These are phyloP conservation scores for Pangasius larnaudii DNA, from an alignment of 2,797 vertebrate species.

Conservation along the genomic window DNA sequence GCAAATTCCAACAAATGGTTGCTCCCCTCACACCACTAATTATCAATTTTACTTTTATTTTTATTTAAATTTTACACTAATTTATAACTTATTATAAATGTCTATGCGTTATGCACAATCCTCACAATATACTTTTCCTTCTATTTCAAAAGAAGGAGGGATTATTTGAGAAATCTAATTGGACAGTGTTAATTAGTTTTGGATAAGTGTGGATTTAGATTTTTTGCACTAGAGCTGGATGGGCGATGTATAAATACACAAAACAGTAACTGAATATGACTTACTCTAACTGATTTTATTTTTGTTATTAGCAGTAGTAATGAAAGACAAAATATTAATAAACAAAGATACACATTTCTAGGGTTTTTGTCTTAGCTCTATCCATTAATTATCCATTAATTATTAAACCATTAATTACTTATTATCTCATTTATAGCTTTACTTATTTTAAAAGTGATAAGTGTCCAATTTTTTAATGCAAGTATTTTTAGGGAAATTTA, in stretches of 20 bases:
- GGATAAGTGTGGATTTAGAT: neutral
- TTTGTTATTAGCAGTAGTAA: neutral
- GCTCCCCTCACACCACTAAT: neutral
- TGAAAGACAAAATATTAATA: neutral
- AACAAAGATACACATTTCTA: neutral
- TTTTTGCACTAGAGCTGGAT: neutral
- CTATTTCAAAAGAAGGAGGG: neutral
- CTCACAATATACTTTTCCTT: neutral
- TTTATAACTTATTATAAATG: too few relatives aligned
- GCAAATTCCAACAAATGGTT: neutral
- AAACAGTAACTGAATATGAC: neutral
- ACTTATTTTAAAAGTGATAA: neutral
- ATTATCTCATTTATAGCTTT: neutral
- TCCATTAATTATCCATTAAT: neutral
- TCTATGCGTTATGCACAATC: neutral
- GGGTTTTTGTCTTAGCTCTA: neutral
- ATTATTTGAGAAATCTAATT: neutral
- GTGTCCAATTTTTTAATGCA: too few relatives aligned
- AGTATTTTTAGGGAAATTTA: neutral
- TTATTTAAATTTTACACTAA: too few relatives aligned
- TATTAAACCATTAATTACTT: too few relatives aligned
- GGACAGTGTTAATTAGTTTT: neutral
- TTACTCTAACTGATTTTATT: neutral
- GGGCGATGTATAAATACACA: neutral
- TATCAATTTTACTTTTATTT: too few relatives aligned